These are phyloP conservation scores for Neoniphon sammara DNA, from an alignment of 2,797 vertebrate species.

Conservation along the genomic window DNA sequence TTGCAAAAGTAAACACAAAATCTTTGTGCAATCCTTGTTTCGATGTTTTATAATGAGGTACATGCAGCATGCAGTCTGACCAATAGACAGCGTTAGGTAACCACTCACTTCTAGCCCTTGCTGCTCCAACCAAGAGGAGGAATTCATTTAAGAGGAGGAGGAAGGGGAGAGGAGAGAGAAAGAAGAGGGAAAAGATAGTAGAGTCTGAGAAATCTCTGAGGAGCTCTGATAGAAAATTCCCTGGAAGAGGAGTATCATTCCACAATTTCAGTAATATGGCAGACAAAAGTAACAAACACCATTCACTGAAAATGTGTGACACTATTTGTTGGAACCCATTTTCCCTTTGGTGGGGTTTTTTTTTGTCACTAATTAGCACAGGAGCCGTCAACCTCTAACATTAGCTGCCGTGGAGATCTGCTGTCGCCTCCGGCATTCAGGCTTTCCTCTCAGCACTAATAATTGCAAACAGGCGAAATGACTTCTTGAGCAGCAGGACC, in stretches of 20 bases:
- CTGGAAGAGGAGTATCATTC: conserved; percentile 1
- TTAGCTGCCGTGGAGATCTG: background rate
- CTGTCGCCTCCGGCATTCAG: background rate
- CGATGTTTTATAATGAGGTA: conserved; percentile 26
- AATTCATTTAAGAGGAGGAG: conserved; percentile 65
- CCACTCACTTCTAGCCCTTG: conserved; percentile 99
- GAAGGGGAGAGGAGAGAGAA: conserved; percentile 71
- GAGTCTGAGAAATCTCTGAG: conserved; percentile 17
- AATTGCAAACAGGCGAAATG: background rate
- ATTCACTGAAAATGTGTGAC: background rate
- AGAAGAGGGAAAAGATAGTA: conserved; percentile 17
- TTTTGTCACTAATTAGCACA: background rate
- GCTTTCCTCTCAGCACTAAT: background rate
- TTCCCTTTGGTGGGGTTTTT: background rate
- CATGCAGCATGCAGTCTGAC: conserved; percentile 75
- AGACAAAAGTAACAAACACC: background rate
- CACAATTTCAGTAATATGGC: background rate
- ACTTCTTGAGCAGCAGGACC: background rate
- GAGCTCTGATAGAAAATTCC: background rate
- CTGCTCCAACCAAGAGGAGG: conserved; percentile 87
- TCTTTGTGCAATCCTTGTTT: conserved; percentile 55
- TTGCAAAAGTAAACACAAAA: background rate
- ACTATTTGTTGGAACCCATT: background rate
- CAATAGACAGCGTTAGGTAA: conserved; percentile 43
- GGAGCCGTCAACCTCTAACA: background rate